Conservation (phyloP, 2,888 invertebrate genomes). For the Drosophila mercatorum region DNA sequence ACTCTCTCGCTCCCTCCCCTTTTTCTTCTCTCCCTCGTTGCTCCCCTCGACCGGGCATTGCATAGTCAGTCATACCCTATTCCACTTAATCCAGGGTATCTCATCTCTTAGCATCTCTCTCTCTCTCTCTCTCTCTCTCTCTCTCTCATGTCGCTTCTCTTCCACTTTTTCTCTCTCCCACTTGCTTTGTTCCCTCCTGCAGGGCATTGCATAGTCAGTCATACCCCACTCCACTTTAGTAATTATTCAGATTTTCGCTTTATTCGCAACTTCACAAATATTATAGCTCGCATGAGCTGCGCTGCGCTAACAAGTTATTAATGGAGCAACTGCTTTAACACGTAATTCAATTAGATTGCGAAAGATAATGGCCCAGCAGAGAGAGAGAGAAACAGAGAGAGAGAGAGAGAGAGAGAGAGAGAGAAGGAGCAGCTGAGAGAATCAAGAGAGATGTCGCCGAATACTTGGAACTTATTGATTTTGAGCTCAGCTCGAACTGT, state of each 20-base stretch:
- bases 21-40: no score
- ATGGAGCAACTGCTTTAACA: conserved; percentile 6
- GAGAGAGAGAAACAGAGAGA: not conserved
- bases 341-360: conserved; percentile 13
- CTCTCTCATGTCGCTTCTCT: no score
- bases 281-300: not conserved
- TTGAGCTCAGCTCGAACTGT: conserved; percentile 27
- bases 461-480: conserved; percentile 41
- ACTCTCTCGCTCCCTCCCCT: no score
- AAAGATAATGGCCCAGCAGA: conserved; percentile 2
- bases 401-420: no score
- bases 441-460: not conserved
- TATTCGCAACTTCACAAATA: not conserved
- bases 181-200: no score
- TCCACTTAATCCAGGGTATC: no score
- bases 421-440: not conserved
- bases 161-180: no score
- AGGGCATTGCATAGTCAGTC: not conserved
- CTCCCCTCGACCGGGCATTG: no score
- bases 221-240: not conserved
- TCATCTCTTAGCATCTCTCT: no score
- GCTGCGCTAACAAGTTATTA: conserved; percentile 6
- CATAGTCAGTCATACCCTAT: no score
- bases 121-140: no score
- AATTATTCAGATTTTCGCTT: conserved; percentile 7